Evolutionary conservation across 53 echinoderm and acorn worm species (phyloP), one percentile per base, ranked within the genome.

Genomic region (Luidia sarsii): DNA sequence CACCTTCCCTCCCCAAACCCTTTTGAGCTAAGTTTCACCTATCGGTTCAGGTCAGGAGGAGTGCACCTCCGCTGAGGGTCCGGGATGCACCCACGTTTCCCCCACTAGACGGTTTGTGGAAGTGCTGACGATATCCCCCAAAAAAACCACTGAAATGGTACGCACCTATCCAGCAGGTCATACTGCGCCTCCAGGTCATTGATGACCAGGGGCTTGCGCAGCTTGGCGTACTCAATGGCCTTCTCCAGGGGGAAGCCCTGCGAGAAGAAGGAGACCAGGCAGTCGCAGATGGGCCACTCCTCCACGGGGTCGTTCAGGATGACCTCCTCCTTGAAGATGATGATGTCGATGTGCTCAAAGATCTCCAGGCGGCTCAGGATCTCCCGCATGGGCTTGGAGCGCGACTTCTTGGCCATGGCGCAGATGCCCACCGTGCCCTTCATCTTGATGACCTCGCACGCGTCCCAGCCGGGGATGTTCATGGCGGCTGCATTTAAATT

Each of bases 321-420:
- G 86, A 93, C 91, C 71, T 91, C 87, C 84, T 96, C 97, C 27
- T 90, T 74, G 68, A 96, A 96, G 64, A 96, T 70, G 45, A 55
- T 77, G 33, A 90, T 85, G 19, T 73, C 70, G 41, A 96, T 96
- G 67, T 80, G 88, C 59, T 96, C 93, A 70, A 96, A 96, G 23
- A 93, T 88, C 57, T 91, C 90, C 7, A 96, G 87, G 13, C 97
- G 85, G 52, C 77, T 86, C 35, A 93, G 83, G 52, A 96, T 96
- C 84, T 96, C 97, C 33, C 90, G 88, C 97, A 96, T 96, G n/a
- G 97, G 97, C 65, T 94, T 88, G 43, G 97, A 96, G 67, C 80
- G 68, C 10, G 93, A 93, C 64, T 96, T 96, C 83, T 96, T 96
- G 15, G 82, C 91, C 97, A 96, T 96, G 67, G 93, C 93, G 73